Percentiles rank a stretch among this genome's conserved stretches.
phyloP scores from a whole-genome alignment of 2,113 vertebrate genomes.

The Varanus komodoensis region DNA sequence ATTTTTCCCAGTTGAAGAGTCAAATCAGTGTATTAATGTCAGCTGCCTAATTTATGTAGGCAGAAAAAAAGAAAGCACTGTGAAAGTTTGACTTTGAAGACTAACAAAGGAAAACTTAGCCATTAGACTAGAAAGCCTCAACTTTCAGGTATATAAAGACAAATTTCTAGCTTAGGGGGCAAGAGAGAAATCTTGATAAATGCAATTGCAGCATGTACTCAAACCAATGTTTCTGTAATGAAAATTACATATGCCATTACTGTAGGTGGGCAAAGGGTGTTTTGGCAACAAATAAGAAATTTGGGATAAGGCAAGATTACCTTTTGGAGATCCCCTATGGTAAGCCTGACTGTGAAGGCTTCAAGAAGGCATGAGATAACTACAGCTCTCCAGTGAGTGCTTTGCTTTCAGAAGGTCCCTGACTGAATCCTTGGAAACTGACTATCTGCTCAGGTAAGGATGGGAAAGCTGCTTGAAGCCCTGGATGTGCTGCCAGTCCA shows the following conservation, averaged over 20 bases:
- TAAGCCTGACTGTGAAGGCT: neutral
- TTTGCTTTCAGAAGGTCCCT: too few relatives aligned
- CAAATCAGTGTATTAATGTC: slow-evolving; percentile 42
- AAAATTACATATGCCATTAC: neutral
- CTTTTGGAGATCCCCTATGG: neutral
- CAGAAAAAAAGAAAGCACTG: neutral
- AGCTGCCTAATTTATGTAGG: slow-evolving; percentile 11
- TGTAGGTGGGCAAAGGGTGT: neutral
- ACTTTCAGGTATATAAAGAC: neutral
- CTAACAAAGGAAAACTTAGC: too few relatives aligned
- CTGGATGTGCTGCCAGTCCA: too few relatives aligned
- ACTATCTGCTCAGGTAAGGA: too few relatives aligned
- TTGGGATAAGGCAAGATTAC: neutral
- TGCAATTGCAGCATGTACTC: neutral
- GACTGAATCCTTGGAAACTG: too few relatives aligned
- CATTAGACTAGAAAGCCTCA: neutral
- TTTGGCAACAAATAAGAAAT: neutral
- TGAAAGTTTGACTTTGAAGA: neutral
- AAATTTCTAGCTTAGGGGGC: neutral
- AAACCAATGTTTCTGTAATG: slow-evolving; percentile 5
- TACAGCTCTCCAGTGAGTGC: too few relatives aligned
- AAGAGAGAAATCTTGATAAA: slow-evolving; percentile 6
- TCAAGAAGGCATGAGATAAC: neutral
- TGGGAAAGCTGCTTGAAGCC: too few relatives aligned
- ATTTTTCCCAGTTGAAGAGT: slow-evolving; percentile 44